Conservation (phyloP, 2,888 invertebrate genomes). For the Parnassius orleans region DNA sequence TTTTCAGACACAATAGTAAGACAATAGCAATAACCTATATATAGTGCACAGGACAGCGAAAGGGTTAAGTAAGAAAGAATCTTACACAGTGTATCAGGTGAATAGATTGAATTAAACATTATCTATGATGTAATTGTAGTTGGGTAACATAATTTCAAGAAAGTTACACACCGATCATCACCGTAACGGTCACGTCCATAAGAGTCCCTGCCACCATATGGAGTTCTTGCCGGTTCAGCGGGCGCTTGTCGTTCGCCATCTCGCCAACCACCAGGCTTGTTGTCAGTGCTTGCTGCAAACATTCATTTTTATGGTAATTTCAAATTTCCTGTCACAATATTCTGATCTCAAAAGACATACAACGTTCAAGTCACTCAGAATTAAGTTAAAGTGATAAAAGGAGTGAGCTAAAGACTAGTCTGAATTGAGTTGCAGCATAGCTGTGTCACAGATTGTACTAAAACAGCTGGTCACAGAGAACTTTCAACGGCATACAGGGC, state of each 20-base stretch:
- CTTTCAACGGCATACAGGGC: constrained; percentile 80
- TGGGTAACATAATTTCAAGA: too few relatives aligned
- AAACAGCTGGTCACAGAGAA: constrained; percentile 84
- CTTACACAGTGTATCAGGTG: too few relatives aligned
- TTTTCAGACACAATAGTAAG: too few relatives aligned
- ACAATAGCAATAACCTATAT: too few relatives aligned
- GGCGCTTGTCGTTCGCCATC: constrained; percentile 67
- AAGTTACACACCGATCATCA: constrained; percentile 46
- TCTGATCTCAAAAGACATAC: too few relatives aligned
- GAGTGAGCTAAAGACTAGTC: constrained; percentile 88
- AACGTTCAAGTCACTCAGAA: constrained; percentile 52
- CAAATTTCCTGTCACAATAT: too few relatives aligned
- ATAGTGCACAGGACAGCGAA: too few relatives aligned
- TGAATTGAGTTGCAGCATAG: constrained; percentile 87
- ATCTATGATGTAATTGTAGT: too few relatives aligned
- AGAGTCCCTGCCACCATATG: constrained; percentile 75
- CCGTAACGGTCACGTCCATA: constrained; percentile 64
- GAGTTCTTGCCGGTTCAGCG: constrained; percentile 64
- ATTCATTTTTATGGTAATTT: not conserved
- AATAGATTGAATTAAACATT: too few relatives aligned
- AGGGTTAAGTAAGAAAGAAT: too few relatives aligned
- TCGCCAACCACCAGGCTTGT: constrained; percentile 76
- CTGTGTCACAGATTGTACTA: constrained; percentile 85
- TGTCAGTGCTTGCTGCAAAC: constrained; percentile 63
- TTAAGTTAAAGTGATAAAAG: constrained; percentile 33